Evolutionary conservation across 2,113 vertebrate species (phyloP).

Genomic region (Gila orcuttii): DNA sequence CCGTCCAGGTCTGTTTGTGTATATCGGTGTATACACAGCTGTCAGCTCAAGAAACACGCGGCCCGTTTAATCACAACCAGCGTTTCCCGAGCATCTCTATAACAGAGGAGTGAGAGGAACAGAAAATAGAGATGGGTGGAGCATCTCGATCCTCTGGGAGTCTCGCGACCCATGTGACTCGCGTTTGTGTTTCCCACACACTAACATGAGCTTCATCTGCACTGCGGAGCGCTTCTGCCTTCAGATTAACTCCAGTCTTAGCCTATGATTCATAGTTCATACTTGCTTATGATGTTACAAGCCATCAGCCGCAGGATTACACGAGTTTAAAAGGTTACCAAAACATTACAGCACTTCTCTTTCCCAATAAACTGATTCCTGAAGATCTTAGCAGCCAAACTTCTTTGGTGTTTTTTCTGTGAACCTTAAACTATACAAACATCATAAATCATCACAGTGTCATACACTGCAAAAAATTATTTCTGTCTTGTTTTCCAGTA

Average conservation of each 20-base stretch:
- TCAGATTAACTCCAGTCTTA: constrained; percentile 75
- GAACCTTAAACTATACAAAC: not conserved
- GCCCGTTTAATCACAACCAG: not conserved
- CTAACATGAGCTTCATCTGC: constrained; percentile 72
- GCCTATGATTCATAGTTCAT: constrained; percentile 80
- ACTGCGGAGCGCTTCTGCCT: constrained; percentile 71
- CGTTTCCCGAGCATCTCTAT: not conserved
- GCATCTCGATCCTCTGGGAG: constrained; percentile 75
- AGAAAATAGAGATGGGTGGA: not conserved
- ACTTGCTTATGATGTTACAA: constrained; percentile 80
- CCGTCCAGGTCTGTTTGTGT: constrained; percentile 14
- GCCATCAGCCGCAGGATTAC: constrained; percentile 76
- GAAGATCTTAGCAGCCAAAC: not conserved
- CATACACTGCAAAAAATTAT: no score
- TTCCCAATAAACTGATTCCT: constrained; percentile 29
- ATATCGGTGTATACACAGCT: constrained; percentile 26
- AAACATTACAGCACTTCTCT: constrained; percentile 57
- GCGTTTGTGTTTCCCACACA: constrained; percentile 88
- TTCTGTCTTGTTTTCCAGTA: no score
- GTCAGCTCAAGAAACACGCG: not conserved
- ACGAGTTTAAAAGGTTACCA: constrained; percentile 63
- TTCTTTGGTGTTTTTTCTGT: not conserved
- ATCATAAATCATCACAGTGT: not conserved
- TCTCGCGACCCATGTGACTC: constrained; percentile 77
- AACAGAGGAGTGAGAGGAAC: no score